Evolutionary conservation across 2,113 vertebrate species (phyloP), one percentile per base, ranked within the genome.

Genomic region (Nothoprocta pentlandii): DNA sequence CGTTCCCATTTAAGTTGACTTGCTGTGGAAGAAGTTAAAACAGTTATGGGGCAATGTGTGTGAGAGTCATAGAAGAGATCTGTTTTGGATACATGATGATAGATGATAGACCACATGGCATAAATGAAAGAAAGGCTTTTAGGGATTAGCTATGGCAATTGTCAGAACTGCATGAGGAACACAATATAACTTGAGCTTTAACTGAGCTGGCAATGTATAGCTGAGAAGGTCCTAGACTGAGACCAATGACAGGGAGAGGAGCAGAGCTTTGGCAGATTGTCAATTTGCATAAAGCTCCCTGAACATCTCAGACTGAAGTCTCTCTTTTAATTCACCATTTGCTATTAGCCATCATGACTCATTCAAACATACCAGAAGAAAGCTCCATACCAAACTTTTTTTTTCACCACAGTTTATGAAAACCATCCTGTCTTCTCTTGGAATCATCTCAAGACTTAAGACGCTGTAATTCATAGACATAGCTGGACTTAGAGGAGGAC

Each of bases 361-460:
- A 41, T 47, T 82, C 70, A 76, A 11, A 85, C 70, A 80, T n/a
- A 17, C 17, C 47, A 86, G 61, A 79, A 81, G 51, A 90, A 88
- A 88, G 39, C 76, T 85, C 44, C 76, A 68, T 36, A 51, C 46
- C 78, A 36, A 71, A 61, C 73, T 86, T 61, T 75, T 42, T 71
- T 49, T 49, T 22, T 49, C 61, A 75, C 64, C 83, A 46, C 68
- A 81, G 76, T 76, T 93, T 81, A 90, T 89, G 77, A 87, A 94
- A 94, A 87, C 17, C 71, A 67, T 78, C 49, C 64, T 71, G 10
- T 49, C 71, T 10, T 85, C 30, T 88, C 73, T 86, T 90, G 54
- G 63, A 81, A 64, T 68, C 47, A n/a, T 68, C 64, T 83, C 68
- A 70, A 58, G 32, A 51, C 66, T 84, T 75, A n/a, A 53, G 86